phyloP scores from a whole-genome alignment of 2,113 vertebrate genomes.

The Sphyrna mokarran region DNA sequence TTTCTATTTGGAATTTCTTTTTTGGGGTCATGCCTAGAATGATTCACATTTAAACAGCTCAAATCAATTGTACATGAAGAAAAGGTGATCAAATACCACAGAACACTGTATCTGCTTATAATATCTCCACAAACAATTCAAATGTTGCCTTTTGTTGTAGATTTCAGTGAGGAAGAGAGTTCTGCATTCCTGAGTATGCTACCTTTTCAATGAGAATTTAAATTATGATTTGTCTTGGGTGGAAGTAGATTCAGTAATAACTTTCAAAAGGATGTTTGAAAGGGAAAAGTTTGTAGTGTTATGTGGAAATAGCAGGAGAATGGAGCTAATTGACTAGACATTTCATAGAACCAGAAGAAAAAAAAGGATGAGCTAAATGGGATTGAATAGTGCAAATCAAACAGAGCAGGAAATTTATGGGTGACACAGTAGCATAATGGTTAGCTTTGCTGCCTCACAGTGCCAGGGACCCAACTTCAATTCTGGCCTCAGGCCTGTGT shows the following conservation, averaged over 20 bases:
- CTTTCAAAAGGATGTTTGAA: not conserved
- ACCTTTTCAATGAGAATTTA: not conserved
- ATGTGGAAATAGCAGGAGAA: not conserved
- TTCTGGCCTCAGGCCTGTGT: no score
- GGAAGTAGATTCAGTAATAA: not conserved
- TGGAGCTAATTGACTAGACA: not conserved
- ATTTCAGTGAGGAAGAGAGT: not conserved
- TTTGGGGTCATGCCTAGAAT: not conserved
- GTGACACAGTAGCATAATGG: not conserved
- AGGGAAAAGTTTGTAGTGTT: not conserved
- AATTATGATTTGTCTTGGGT: not conserved
- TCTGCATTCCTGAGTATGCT: not conserved
- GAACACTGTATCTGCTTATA: not conserved
- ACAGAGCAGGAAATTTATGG: not conserved
- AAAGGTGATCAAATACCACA: not conserved
- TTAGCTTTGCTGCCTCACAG: not conserved
- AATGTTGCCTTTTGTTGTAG: not conserved
- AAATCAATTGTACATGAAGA: not conserved
- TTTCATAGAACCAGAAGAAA: not conserved
- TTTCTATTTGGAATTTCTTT: not conserved
- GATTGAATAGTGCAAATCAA: not conserved
- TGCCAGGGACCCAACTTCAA: no score
- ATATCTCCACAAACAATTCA: not conserved
- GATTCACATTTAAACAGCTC: not conserved
- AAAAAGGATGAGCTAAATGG: not conserved